Evolutionary conservation across 35 echinoderm and acorn worm species (phyloP), one percentile per base, ranked within the genome.

Genomic region (Ophiothrix spiculata): DNA sequence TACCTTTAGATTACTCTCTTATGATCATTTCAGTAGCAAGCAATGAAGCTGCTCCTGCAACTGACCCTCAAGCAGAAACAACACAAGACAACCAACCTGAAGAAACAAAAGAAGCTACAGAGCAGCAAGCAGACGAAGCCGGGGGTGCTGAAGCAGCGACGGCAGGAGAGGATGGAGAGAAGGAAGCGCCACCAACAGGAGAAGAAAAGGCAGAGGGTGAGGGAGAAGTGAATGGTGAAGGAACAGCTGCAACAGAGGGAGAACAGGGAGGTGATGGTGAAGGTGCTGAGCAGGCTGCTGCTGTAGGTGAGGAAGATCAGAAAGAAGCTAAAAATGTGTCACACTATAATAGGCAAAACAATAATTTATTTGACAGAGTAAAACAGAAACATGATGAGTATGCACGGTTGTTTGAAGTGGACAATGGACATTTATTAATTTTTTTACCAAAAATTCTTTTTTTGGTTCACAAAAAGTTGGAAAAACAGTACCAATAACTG

Each of bases 211-310:
- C 37, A 63, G 56, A 35, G 34, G 84, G 28, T 31, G 92, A 89
- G 33, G 81, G 8, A 73, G 80, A n/a, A 11, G 79, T 37, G 23
- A 63, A 17, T 75, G 39, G 34, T 14, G 82, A 85, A 73, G 84
- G 75, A 32, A 82, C 32, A 39, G 41, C 33, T 32, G 34, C 14
- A 75, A 49, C n/a, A 40, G 80, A 83, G 31, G 74, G 38, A 37
- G 69, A 40, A 69, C 36, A 84, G 56, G 29, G 63, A 38, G 88
- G 85, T 74, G 86, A 40, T 21, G 83, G 82, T 64, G 86, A 28
- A 36, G 85, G 84, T 35, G 45, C 56, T 39, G 64, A 80, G 40
- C 54, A 78, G 29, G 49, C 54, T 35, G 89, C 35, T 34, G 77
- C 84, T 46, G 56, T 14, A 15, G 16, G 19, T 16, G 40, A 76